These are phyloP conservation scores for Coracias cyanogaster DNA, from an alignment of 2,797 vertebrate species.

Conservation along the genomic window DNA sequence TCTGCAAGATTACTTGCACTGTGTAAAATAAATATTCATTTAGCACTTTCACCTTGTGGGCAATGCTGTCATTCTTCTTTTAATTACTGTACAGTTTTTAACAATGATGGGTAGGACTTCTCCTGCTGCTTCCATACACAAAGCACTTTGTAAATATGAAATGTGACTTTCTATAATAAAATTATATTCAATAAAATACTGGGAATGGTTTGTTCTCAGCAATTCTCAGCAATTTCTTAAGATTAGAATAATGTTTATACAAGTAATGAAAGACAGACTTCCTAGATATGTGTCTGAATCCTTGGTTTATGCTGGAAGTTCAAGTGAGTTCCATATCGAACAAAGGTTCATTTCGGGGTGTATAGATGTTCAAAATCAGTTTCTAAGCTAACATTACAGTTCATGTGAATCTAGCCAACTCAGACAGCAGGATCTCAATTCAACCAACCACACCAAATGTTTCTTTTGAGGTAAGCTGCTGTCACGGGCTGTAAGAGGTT, in stretches of 20 bases:
- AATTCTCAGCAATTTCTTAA: neutral
- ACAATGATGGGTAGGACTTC: neutral
- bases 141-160: neutral
- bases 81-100: constrained; percentile 22
- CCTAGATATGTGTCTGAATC: neutral
- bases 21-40: constrained; percentile 47
- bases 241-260: neutral
- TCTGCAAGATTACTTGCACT: neutral
- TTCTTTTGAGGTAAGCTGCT: neutral
- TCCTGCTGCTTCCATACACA: neutral
- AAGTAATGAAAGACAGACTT: neutral
- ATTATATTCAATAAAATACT: neutral
- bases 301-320: neutral
- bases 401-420: neutral
- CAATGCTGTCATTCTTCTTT: constrained; percentile 20
- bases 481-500: neutral
- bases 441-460: neutral
- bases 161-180: neutral
- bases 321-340: neutral
- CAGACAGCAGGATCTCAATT: neutral
- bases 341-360: neutral
- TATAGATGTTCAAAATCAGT: neutral
- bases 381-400: neutral
- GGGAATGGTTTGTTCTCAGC: neutral
- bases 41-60: constrained; percentile 1